Evolutionary conservation across 2,113 vertebrate species (phyloP).

Genomic region (Vidua macroura): DNA sequence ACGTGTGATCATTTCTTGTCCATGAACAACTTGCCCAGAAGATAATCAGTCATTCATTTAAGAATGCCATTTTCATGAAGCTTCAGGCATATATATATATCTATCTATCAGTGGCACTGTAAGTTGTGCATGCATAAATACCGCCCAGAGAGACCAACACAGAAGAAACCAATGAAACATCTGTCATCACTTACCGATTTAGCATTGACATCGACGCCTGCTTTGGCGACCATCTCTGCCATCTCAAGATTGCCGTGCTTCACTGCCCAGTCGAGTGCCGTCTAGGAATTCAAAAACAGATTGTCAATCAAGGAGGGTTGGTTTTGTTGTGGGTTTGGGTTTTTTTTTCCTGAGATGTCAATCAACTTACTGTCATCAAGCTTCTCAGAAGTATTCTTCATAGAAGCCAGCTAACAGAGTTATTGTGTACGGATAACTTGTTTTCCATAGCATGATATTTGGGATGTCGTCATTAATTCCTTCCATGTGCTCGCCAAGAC

Average conservation of each 20-base stretch:
- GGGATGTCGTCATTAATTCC: conserved; percentile 17
- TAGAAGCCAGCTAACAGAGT: conserved; percentile 28
- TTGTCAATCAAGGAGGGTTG: conserved; percentile 64
- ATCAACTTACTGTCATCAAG: conserved; percentile 58
- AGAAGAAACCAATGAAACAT: conserved; percentile 66
- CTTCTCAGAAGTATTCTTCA: conserved; percentile 39
- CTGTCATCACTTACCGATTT: conserved; percentile 80
- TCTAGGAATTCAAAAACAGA: conserved; percentile 69
- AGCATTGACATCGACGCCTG: conserved; percentile 77
- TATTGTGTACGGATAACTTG: conserved; percentile 14
- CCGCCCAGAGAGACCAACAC: conserved; percentile 59
- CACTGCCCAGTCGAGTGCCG: conserved; percentile 75
- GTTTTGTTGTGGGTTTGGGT: conserved; percentile 2
- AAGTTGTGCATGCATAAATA: conserved; percentile 68
- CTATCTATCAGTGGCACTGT: neutral
- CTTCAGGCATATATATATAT: neutral
- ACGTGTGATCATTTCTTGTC: neutral
- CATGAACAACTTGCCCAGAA: conserved; percentile 5
- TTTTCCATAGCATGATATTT: conserved; percentile 26
- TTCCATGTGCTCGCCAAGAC: neutral
- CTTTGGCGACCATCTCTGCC: conserved; percentile 76
- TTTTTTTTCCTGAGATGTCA: conserved; percentile 31
- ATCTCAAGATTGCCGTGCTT: conserved; percentile 66
- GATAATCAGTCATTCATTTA: conserved; percentile 9
- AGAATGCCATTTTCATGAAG: conserved; percentile 19